Evolutionary conservation across 2,113 vertebrate genomes (phyloP), one percentile per base, ranked within the genome.

Genomic region (Syrmaticus mikado): DNA sequence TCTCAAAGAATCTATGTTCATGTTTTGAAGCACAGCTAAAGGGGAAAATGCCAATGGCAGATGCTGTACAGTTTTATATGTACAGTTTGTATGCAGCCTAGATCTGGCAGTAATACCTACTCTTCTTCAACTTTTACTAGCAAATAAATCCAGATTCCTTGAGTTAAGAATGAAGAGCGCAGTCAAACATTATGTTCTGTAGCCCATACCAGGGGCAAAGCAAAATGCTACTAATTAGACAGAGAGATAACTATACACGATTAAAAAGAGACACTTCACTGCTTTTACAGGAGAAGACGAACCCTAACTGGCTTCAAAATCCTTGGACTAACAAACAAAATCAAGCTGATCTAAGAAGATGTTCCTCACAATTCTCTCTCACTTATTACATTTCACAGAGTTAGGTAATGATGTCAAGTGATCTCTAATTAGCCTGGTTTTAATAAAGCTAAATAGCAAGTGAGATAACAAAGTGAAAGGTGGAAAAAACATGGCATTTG

Each of bases 401-500:
- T 34, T 58, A 61, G 40, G 32, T 65, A 86, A 86, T 38, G 3
- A 34, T 50, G 48, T 13, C 19, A 46, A 55, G 58, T 19, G 22
- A 7, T 17, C 4, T 66, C 45, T 70, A 74, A 58, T 53, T 57
- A 71, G 24, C 4, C 19, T 13, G 11, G 8, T 90, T 74, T 43
- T 64, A 80, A 89, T 66, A 57, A 57, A 89, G 25, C 34, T 76
- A 82, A 72, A 13, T 50, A 45, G 13, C 10, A 82, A 60, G 20
- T 48, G 20, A 65, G 72, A 78, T 13, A 89, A 52, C 8, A 25
- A 57, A 25, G 8, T 67, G 66, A 62, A 82, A 20, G 17, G 18
- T 25, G 14, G 46, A 36, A 7, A 34, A 55, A 36, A 8, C 40
- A 27, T 3, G 1, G 13, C 6, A 32, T 65, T 65, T 1, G 0